phyloP scores from a whole-genome alignment of 2,113 vertebrate genomes.

The Menura novaehollandiae region DNA sequence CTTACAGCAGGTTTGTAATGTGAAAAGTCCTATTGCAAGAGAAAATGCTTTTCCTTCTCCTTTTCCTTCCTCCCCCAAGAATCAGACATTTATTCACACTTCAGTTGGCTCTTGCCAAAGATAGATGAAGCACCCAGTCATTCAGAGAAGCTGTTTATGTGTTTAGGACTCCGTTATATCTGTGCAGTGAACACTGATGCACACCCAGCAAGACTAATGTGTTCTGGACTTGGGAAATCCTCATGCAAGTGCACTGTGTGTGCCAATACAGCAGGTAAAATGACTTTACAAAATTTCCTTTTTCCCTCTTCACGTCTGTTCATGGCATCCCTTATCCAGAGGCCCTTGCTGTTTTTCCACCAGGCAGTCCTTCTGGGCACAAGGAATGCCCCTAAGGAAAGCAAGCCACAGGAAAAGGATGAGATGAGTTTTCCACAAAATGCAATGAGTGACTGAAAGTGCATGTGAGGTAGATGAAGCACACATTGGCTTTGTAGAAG shows the following conservation, averaged over 20 bases:
- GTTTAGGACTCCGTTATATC: background rate
- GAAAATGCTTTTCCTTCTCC: background rate
- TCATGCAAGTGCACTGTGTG: background rate
- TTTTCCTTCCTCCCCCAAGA: background rate
- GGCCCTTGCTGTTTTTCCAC: background rate
- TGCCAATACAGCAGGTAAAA: background rate
- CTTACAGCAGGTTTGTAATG: background rate
- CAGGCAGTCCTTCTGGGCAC: background rate
- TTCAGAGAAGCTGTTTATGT: background rate
- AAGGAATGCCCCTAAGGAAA: background rate
- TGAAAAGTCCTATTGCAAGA: background rate
- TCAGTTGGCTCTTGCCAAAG: background rate
- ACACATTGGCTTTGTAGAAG: background rate
- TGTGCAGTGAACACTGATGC: background rate
- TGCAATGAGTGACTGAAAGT: background rate
- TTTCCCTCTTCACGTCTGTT: background rate
- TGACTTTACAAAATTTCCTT: background rate
- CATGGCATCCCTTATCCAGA: background rate
- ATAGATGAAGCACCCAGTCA: background rate
- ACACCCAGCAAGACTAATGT: background rate
- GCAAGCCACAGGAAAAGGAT: background rate
- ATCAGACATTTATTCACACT: background rate
- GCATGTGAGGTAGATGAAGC: background rate
- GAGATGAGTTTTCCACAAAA: background rate
- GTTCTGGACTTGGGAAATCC: background rate